These are phyloP conservation scores for Merluccius polli DNA, from an alignment of 2,797 vertebrate species.

Conservation along the genomic window DNA sequence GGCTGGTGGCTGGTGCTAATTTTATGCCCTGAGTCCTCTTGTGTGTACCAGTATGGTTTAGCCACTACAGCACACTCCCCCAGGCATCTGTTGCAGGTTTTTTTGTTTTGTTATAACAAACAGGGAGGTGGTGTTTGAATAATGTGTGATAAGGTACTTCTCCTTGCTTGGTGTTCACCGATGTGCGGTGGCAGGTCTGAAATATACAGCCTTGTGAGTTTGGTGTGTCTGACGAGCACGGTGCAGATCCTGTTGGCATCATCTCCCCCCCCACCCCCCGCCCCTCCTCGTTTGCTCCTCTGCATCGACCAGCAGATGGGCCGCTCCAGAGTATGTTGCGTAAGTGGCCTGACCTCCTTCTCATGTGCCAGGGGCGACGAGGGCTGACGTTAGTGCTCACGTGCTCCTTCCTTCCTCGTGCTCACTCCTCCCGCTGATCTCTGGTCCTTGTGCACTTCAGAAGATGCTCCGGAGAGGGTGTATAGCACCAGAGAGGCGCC, in stretches of 20 bases:
- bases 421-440: constrained; percentile 48
- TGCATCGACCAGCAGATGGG: constrained; percentile 38
- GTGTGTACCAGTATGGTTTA: constrained; percentile 27
- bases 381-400: constrained; percentile 49
- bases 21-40: too few species aligned
- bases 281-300: constrained; percentile 23
- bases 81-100: constrained; percentile 29
- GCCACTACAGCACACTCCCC: constrained; percentile 24
- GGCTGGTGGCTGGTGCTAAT: too few species aligned
- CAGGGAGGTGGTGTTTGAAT: constrained; percentile 38
- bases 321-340: constrained; percentile 51
- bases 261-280: constrained; percentile 19
- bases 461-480: constrained; percentile 18
- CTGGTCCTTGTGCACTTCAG: constrained; percentile 33
- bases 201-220: constrained; percentile 25
- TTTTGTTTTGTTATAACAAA: constrained; percentile 32
- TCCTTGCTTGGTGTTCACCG: constrained; percentile 28
- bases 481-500: neutral
- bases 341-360: constrained; percentile 39
- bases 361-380: too few species aligned
- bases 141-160: constrained; percentile 26
- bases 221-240: constrained; percentile 27
- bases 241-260: neutral
- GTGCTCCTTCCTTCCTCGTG: neutral
- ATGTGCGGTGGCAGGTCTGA: constrained; percentile 48